Conservation (phyloP, 2,888 invertebrate species). For the Monochamus alternatus region DNA sequence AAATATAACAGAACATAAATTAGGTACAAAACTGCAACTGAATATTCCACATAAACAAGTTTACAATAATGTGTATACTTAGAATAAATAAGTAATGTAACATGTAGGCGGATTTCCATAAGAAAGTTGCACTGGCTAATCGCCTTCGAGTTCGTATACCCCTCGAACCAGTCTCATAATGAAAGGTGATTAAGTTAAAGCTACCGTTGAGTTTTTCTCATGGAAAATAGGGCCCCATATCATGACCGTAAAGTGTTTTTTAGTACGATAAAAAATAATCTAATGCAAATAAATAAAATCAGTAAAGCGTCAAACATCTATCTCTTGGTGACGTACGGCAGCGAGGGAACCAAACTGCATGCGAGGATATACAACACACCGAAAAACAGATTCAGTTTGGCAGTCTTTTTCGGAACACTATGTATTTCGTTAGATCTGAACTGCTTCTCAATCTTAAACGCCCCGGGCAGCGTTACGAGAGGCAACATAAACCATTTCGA, state of each 20-base stretch:
- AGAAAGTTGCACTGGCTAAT: constrained; percentile 8
- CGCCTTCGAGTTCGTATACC: not conserved
- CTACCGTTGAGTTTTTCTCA: constrained; percentile 26
- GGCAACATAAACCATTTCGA: constrained; percentile 93
- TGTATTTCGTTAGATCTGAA: constrained; percentile 87
- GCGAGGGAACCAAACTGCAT: constrained; percentile 79
- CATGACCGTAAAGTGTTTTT: constrained; percentile 34
- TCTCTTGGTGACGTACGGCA: constrained; percentile 75
- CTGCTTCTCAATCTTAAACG: constrained; percentile 92
- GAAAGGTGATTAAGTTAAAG: constrained; percentile 15
- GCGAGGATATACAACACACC: constrained; percentile 92
- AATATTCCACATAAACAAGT: constrained; percentile 16
- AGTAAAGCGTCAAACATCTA: constrained; percentile 58
- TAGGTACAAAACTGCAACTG: constrained; percentile 26
- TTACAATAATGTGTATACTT: constrained; percentile 18
- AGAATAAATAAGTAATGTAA: constrained; percentile 20
- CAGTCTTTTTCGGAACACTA: constrained; percentile 89
- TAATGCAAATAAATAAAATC: constrained; percentile 39
- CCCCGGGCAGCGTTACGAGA: constrained; percentile 87
- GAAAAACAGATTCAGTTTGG: constrained; percentile 91
- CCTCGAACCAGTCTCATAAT: constrained; percentile 3
- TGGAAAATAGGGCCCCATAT: constrained; percentile 16
- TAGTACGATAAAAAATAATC: constrained; percentile 37
- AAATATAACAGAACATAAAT: constrained; percentile 30
- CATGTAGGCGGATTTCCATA: constrained; percentile 25